These are phyloP conservation scores for Rhinichthys osculus DNA, from an alignment of 2,797 vertebrate genomes.

Conservation along the genomic window DNA sequence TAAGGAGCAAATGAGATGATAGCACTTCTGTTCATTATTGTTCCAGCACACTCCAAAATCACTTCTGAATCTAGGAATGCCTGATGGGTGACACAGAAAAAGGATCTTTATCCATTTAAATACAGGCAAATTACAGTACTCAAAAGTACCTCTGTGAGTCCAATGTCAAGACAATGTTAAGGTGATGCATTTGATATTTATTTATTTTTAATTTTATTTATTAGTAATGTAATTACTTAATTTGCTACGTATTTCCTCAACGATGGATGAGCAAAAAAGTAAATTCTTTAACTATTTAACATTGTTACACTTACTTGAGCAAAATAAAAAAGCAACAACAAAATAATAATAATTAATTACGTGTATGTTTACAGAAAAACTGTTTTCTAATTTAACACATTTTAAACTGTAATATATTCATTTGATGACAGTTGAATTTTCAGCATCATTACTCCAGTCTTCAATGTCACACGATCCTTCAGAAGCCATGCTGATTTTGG, in stretches of 20 bases:
- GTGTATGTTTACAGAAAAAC: neutral
- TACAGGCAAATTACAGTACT: neutral
- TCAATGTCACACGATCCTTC: neutral
- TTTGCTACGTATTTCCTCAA: neutral
- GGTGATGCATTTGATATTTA: neutral
- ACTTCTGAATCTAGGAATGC: slow-evolving; percentile 22
- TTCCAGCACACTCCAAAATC: slow-evolving; percentile 22
- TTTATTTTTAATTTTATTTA: neutral
- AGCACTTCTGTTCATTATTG: slow-evolving; percentile 11
- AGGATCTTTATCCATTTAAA: neutral
- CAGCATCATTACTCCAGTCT: neutral
- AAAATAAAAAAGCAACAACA: neutral
- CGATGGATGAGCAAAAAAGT: no score
- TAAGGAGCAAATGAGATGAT: slow-evolving; percentile 19
- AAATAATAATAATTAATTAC: neutral
- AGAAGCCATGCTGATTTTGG: neutral
- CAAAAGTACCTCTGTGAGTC: neutral
- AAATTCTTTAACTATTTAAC: neutral
- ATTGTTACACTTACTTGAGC: neutral
- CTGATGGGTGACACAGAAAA: neutral
- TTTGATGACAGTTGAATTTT: neutral
- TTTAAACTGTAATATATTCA: neutral
- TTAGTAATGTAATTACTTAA: neutral
- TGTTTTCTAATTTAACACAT: neutral
- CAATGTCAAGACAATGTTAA: neutral